Percentiles rank a stretch among this genome's conserved stretches.
phyloP scores from a whole-genome alignment of 2,113 vertebrate genomes.

The Sinocyclocheilus rhinocerous region DNA sequence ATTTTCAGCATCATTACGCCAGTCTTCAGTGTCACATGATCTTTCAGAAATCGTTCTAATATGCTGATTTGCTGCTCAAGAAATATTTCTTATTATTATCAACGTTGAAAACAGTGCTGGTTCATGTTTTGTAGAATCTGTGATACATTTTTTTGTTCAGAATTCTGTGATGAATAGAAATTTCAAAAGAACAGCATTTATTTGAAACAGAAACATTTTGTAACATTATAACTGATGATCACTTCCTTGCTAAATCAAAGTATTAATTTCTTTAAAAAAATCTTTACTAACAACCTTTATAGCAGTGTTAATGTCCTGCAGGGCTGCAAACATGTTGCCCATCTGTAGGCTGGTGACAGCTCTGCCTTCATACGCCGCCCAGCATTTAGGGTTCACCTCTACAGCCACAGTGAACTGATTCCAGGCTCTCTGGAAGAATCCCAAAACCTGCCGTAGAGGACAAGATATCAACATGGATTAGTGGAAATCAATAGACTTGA shows the following conservation, averaged over 20 bases:
- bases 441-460: conserved; percentile 65
- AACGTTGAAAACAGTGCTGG: neutral
- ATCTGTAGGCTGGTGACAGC: conserved; percentile 79
- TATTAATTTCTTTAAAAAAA: neutral
- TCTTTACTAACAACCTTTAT: conserved; percentile 72
- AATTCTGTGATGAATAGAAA: neutral
- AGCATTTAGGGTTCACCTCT: conserved; percentile 69
- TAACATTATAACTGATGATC: neutral
- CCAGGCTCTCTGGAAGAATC: conserved; percentile 80
- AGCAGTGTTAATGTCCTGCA: conserved; percentile 78
- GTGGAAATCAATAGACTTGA: conserved; percentile 43
- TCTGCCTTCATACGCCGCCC: conserved; percentile 74
- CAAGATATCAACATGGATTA: conserved; percentile 33
- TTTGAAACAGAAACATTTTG: neutral
- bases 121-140: neutral
- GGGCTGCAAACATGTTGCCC: conserved; percentile 76
- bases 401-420: conserved; percentile 76
- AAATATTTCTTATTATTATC: neutral
- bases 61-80: neutral
- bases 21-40: neutral
- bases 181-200: neutral
- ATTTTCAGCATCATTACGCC: neutral
- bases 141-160: neutral
- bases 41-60: neutral
- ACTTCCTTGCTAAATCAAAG: neutral